phyloP scores from a whole-genome alignment of 2,888 invertebrate species.

The Stenurella melanura region DNA sequence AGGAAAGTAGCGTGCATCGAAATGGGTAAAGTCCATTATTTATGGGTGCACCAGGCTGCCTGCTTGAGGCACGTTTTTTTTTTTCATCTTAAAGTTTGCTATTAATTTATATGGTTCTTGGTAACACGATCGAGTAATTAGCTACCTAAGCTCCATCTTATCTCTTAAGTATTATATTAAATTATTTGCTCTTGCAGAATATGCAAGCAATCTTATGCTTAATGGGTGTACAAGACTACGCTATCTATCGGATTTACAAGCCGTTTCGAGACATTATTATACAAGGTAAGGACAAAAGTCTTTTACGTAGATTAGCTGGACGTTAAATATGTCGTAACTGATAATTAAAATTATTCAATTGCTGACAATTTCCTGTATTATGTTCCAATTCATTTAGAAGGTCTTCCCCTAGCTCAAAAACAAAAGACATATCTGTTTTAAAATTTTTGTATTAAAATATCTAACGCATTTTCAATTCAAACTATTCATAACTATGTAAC shows the following conservation, averaged over 20 bases:
- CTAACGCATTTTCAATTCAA: no score
- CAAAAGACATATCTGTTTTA: no score
- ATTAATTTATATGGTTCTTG: conserved; percentile 59
- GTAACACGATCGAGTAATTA: conserved; percentile 61
- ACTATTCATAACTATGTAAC: no score
- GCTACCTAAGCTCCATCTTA: conserved; percentile 57
- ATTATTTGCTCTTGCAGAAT: conserved; percentile 52
- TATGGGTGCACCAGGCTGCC: conserved; percentile 57
- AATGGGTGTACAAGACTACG: background rate
- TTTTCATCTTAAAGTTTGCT: conserved; percentile 33
- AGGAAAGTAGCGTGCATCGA: conserved; percentile 53
- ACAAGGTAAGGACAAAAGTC: background rate
- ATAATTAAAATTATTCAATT: no score
- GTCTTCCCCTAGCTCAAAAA: no score
- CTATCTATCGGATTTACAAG: background rate
- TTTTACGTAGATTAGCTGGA: background rate
- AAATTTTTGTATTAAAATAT: no score
- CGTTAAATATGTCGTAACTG: no score
- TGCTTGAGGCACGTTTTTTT: conserved; percentile 46
- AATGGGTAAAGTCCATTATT: conserved; percentile 58
- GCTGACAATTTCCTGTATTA: no score
- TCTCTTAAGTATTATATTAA: conserved; percentile 53
- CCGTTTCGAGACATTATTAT: background rate
- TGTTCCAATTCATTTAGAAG: no score
- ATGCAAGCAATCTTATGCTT: background rate